Base-by-base conservation (phyloP, 1,140 invertebrate species). In the Drosophila pectinifera region DNA sequence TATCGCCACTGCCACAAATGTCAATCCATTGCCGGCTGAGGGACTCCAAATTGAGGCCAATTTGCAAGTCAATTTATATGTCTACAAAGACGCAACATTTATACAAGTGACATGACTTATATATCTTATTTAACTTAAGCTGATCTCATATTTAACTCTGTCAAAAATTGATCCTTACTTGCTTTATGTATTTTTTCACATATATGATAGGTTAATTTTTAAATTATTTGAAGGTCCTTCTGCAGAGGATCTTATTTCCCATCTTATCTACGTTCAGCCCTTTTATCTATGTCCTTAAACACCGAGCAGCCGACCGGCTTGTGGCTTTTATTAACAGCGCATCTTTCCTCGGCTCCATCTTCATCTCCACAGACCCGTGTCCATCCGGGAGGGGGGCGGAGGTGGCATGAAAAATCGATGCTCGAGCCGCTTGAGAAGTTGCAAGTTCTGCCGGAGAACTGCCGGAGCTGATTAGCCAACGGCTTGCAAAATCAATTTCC, bases 401-500 rank as follows among this genome's bases (percentile, higher is more conserved):
- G 13, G 46, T n/a, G 31, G 41, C 36, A 6, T 13, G 5, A 34
- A 58, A 76, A 83, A 76, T 80, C 78, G 46, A 62, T 64, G 63
- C 36, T 51, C 36, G 13, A 57, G 53, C 4, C 56, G 48, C 57
- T 73, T 26, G 39, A 57, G 64, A 42, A 74, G 56, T 80, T 59
- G 58, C 18, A 43, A 49, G 68, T 55, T 55, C n/a, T 54, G 51
- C 2, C 51, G 20, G 18, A 34, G 24, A 51, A 43, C 55, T 68
- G 34, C 41, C 20, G 41, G 36, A 62, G 69, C 51, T 79, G 79
- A 86, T 83, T 80, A 79, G 75, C 64, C 83, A 65, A 59, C 58
- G 84, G 75, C 73, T 78, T 78, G 78, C 72, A 73, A 89, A 88
- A 89, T 88, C 83, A 88, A 88, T 88, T 88, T 88, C 83, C 83